phyloP scores from a whole-genome alignment of 1,140 invertebrate species.

The Halictus rubicundus region DNA sequence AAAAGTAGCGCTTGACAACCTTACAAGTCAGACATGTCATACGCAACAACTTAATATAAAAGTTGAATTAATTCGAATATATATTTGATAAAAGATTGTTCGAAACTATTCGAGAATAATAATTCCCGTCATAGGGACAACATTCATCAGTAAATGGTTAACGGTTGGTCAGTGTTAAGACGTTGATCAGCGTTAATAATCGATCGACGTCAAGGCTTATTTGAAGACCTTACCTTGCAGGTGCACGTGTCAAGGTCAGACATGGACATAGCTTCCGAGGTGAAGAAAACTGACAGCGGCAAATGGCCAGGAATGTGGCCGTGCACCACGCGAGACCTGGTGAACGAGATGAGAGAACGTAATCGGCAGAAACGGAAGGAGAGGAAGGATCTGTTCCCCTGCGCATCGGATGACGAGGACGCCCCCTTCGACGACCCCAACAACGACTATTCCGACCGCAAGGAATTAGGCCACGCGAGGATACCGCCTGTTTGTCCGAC shows the following conservation, averaged over 20 bases:
- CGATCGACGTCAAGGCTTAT: too few relatives aligned
- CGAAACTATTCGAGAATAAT: too few relatives aligned
- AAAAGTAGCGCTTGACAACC: too few relatives aligned
- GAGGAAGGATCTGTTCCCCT: slow-evolving; percentile 54
- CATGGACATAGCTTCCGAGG: neutral
- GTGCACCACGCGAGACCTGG: slow-evolving; percentile 54
- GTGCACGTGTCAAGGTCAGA: neutral
- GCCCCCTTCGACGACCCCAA: neutral
- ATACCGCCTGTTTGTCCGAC: slow-evolving; percentile 47
- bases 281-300: slow-evolving; percentile 1
- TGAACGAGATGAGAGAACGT: slow-evolving; percentile 18
- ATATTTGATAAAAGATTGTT: too few relatives aligned
- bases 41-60: too few relatives aligned
- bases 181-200: too few relatives aligned
- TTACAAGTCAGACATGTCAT: too few relatives aligned
- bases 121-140: too few relatives aligned
- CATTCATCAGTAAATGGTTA: too few relatives aligned
- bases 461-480: slow-evolving; percentile 70
- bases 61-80: too few relatives aligned
- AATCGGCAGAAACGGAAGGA: slow-evolving; percentile 40
- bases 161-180: too few relatives aligned
- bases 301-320: slow-evolving; percentile 65
- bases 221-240: slow-evolving; percentile 1
- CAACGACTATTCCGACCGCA: slow-evolving; percentile 60
- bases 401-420: slow-evolving; percentile 44